A percentile compares a stretch with the other conserved stretches of the same genome.
phyloP scores from a whole-genome alignment of 2,113 vertebrate species.

The Upupa epops region DNA sequence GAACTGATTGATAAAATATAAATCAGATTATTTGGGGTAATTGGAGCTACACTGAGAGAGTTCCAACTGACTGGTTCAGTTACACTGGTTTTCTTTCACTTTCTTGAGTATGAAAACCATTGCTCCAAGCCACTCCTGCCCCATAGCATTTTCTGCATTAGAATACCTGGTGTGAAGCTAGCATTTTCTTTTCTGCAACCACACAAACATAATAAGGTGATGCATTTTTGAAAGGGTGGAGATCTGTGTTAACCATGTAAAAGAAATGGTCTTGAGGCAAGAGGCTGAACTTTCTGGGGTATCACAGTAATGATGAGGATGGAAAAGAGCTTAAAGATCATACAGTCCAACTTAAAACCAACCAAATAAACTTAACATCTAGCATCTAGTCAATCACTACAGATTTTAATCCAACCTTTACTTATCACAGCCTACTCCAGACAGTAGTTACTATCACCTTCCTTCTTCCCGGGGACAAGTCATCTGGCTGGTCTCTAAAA shows the following conservation, averaged over 20 bases:
- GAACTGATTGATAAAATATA: background rate
- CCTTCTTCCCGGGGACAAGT: background rate
- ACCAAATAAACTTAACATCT: too few species aligned
- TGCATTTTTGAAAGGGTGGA: background rate
- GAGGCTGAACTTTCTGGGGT: background rate
- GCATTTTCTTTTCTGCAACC: background rate
- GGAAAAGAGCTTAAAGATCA: too few species aligned
- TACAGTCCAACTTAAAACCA: too few species aligned
- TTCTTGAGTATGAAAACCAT: background rate
- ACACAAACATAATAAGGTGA: background rate
- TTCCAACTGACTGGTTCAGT: background rate
- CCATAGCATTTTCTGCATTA: background rate
- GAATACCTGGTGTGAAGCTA: background rate
- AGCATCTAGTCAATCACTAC: background rate
- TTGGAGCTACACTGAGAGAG: background rate
- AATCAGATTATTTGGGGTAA: background rate
- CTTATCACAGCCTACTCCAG: background rate
- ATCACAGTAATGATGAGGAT: too few species aligned
- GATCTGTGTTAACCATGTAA: background rate
- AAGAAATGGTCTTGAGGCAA: background rate
- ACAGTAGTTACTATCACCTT: background rate
- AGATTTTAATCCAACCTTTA: conserved; percentile 25
- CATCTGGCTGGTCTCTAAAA: background rate
- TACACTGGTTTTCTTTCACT: background rate
- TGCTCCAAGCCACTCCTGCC: background rate